Evolutionary conservation across 2,113 vertebrate genomes (phyloP), one percentile per base, ranked within the genome.

Genomic region (Microcebus ravelobensis): DNA sequence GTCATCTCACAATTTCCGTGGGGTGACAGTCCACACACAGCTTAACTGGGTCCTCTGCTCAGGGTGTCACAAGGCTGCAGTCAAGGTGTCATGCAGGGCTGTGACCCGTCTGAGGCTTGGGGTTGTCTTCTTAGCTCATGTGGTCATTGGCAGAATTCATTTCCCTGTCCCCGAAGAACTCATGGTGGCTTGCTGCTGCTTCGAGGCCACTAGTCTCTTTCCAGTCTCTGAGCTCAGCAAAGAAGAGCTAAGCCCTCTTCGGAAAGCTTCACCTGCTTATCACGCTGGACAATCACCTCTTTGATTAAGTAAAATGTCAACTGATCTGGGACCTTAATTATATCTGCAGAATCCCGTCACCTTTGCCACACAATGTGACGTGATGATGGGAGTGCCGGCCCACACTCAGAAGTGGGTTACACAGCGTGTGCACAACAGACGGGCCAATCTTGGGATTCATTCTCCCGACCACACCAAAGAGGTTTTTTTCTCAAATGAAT

Each of bases 91-190:
- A 0, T 25, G 55, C 3, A 70, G 87, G 57, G 50, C 21, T 89
- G 45, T 61, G 39, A 80, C 76, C 31, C 5, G 7, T 45, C 68
- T 67, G 71, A 94, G 61, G 48, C 67, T 50, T 65, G 20, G 79
- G 79, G 7, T 61, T 36, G n/a, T 52, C 84, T 76, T 57, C 90
- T 71, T 59, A 63, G 42, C 68, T 27, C 68, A 5, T 25, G 31
- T 81, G 77, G n/a, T 61, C 89, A 25, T 86, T 80, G 85, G 71
- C 65, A 86, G 61, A 84, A 73, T 50, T 55, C 81, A 42, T 52
- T 95, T 94, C 25, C 92, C 87, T 29, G 48, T 31, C 61, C 36
- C 65, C 76, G 18, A 55, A 55, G 20, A 57, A 42, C 76, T 36
- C 27, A 18, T 6, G 45, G 80, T 86, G 39, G 14, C 21, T 87